A percentile compares a stretch with the other conserved stretches of the same genome.
Evolutionary conservation across 2,113 vertebrate species (phyloP).

Genomic region (Dascyllus trimaculatus): DNA sequence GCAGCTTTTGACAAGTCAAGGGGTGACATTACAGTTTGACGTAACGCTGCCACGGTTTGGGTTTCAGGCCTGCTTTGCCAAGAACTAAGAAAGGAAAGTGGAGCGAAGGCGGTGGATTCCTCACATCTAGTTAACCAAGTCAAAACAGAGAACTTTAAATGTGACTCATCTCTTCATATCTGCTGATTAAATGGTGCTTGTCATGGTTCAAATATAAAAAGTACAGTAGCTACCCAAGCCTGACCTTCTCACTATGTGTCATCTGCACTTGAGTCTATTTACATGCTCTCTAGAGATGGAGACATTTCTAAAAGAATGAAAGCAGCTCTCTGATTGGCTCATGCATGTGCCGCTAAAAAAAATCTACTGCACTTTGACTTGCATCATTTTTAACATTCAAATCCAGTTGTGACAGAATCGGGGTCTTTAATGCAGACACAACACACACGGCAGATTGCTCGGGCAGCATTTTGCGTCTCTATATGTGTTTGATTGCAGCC

Average conservation of each 20-base stretch:
- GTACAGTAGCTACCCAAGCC: not conserved
- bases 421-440: not conserved
- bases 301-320: constrained; percentile 15
- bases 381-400: not conserved
- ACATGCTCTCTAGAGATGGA: not conserved
- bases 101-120: constrained; percentile 42
- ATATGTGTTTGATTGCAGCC: constrained; percentile 18
- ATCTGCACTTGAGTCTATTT: not conserved
- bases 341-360: not conserved
- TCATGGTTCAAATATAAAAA: not conserved
- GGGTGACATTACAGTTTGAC: constrained; percentile 65
- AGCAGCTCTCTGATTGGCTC: constrained; percentile 1
- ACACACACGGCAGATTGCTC: not conserved
- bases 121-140: constrained; percentile 38
- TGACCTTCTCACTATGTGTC: not conserved
- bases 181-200: not conserved
- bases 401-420: not conserved
- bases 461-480: not conserved
- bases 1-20: constrained; percentile 19
- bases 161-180: not conserved
- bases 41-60: constrained; percentile 33
- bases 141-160: not conserved
- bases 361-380: not conserved
- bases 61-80: constrained; percentile 50
- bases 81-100: constrained; percentile 62